phyloP scores from a whole-genome alignment of 2,888 invertebrate genomes.

The Tinea pellionella region DNA sequence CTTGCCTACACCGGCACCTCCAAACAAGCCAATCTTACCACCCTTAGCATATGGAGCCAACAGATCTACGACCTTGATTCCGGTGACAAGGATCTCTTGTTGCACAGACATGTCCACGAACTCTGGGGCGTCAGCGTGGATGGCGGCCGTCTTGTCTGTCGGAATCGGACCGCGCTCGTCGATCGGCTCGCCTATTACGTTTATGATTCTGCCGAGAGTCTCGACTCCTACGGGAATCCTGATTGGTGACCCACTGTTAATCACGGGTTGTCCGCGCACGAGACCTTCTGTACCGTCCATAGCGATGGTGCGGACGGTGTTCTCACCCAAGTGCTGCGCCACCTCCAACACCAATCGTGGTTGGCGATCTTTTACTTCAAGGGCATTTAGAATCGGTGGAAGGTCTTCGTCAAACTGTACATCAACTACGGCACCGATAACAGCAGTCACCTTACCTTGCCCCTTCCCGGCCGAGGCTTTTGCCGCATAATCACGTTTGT shows the following conservation, averaged over 20 bases:
- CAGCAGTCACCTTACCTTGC: slow-evolving; percentile 86
- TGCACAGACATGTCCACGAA: slow-evolving; percentile 93
- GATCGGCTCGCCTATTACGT: slow-evolving; percentile 90
- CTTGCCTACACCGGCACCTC: slow-evolving; percentile 96
- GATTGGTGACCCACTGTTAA: slow-evolving; percentile 89
- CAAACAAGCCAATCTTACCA: slow-evolving; percentile 94
- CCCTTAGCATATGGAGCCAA: slow-evolving; percentile 94
- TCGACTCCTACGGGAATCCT: slow-evolving; percentile 91
- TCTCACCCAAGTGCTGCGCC: slow-evolving; percentile 93
- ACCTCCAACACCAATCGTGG: slow-evolving; percentile 87
- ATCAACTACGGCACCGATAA: slow-evolving; percentile 98
- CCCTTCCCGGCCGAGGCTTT: slow-evolving; percentile 37
- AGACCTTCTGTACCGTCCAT: slow-evolving; percentile 96
- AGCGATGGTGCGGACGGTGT: slow-evolving; percentile 90
- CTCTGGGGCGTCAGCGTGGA: slow-evolving; percentile 91
- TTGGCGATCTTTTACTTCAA: slow-evolving; percentile 89
- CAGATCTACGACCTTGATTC: slow-evolving; percentile 94
- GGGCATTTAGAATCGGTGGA: slow-evolving; percentile 94
- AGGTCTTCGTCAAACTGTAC: slow-evolving; percentile 94
- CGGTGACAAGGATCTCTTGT: slow-evolving; percentile 92
- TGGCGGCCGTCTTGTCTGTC: slow-evolving; percentile 81
- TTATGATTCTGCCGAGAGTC: slow-evolving; percentile 93
- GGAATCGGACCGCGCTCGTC: slow-evolving; percentile 91
- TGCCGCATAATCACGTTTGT: slow-evolving; percentile 46
- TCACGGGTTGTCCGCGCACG: slow-evolving; percentile 84